Evolutionary conservation across 2,888 invertebrate species (phyloP).

Genomic region (Aricia artaxerxes): DNA sequence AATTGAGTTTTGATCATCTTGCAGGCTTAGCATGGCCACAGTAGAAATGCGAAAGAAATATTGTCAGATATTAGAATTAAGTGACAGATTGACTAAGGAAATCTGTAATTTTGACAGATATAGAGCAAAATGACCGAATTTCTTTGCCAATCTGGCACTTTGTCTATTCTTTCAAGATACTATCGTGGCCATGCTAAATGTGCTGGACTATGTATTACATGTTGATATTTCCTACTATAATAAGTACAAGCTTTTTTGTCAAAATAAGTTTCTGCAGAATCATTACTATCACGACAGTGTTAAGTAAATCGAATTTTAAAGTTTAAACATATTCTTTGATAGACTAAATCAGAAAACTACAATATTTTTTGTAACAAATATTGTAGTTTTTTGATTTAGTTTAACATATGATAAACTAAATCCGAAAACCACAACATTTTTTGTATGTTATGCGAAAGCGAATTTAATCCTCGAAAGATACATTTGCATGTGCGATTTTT

Average conservation of each 20-base stretch:
- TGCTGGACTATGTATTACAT: not conserved
- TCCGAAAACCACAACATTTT: not conserved
- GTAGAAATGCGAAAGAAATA: not conserved
- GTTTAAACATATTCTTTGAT: not conserved
- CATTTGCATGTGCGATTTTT: not conserved
- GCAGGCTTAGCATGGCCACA: not conserved
- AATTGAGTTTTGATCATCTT: not conserved
- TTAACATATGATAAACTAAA: not conserved
- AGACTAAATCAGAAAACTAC: not conserved
- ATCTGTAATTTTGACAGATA: not conserved
- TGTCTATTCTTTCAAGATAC: too few relatives aligned
- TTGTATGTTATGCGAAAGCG: not conserved
- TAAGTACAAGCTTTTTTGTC: constrained; percentile 3
- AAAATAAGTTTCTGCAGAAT: not conserved
- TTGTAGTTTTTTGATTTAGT: not conserved
- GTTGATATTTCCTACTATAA: not conserved
- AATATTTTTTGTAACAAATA: not conserved
- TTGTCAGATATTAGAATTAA: not conserved
- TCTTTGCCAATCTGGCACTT: too few relatives aligned
- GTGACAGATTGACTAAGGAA: not conserved
- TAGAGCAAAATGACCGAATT: not conserved
- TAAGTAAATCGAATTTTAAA: not conserved
- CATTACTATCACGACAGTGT: not conserved
- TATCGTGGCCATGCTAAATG: not conserved
- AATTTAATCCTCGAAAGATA: not conserved